phyloP scores from a whole-genome alignment of 1,140 invertebrate species.

The Cotesia typhae region DNA sequence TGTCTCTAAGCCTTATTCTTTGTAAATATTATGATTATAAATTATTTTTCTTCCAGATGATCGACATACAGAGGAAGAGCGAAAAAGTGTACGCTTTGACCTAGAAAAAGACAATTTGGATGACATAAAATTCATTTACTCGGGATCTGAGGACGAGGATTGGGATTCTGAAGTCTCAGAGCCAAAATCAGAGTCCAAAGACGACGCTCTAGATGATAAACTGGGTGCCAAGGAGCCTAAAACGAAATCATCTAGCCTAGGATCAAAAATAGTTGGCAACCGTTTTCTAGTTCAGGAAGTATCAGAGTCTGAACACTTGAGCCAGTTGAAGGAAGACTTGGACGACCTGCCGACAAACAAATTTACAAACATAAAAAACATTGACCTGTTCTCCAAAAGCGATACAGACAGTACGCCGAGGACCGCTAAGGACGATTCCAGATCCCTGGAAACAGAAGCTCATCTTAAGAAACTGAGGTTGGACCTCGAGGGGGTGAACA shows the following conservation, averaged over 20 bases:
- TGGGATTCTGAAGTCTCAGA: constrained; percentile 57
- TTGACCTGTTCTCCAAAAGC: constrained; percentile 56
- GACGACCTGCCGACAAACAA: constrained; percentile 47
- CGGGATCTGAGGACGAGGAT: constrained; percentile 68
- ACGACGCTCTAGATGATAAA: constrained; percentile 15
- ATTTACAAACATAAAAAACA: constrained; percentile 56
- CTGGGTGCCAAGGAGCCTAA: neutral
- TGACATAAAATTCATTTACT: constrained; percentile 58
- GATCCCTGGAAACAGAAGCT: constrained; percentile 42
- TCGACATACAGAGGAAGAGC: constrained; percentile 71
- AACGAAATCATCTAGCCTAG: too few relatives aligned
- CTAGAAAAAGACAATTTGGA: constrained; percentile 60
- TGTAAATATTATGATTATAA: constrained; percentile 31
- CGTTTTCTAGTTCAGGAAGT: constrained; percentile 61
- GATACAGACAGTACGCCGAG: constrained; percentile 49
- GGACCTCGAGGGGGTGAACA: constrained; percentile 33
- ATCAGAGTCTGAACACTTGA: constrained; percentile 58
- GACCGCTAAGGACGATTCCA: constrained; percentile 43
- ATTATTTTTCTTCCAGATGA: constrained; percentile 51
- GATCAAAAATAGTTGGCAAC: constrained; percentile 48
- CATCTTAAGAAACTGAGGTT: constrained; percentile 42
- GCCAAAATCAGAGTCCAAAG: constrained; percentile 42
- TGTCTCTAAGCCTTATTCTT: too few relatives aligned
- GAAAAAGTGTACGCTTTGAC: constrained; percentile 76
- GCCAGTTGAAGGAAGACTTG: constrained; percentile 51